A percentile compares a stretch with the other conserved stretches of the same genome.
phyloP scores from a whole-genome alignment of 2,113 vertebrate species.

The Pachyramphus minor region DNA sequence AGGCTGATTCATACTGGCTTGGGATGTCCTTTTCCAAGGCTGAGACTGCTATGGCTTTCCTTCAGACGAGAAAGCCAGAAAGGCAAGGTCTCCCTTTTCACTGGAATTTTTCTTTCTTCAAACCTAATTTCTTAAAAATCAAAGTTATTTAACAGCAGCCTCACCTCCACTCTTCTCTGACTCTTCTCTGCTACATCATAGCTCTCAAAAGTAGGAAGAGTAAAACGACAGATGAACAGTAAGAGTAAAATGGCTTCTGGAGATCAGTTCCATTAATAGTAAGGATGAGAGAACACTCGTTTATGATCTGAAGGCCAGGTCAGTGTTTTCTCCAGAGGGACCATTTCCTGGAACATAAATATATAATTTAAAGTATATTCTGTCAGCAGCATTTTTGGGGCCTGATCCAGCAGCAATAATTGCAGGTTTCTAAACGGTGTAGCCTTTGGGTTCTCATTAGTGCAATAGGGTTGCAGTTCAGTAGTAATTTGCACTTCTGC shows the following conservation, averaged over 20 bases:
- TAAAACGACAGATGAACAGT: neutral
- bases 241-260: neutral
- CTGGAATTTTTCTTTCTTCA: neutral
- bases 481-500: neutral
- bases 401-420: constrained; percentile 28
- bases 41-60: neutral
- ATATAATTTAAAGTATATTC: neutral
- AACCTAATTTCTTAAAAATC: neutral
- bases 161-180: neutral
- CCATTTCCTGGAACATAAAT: constrained; percentile 27
- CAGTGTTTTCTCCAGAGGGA: neutral
- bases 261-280: neutral
- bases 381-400: neutral
- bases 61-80: neutral
- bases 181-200: neutral
- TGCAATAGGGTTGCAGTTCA: neutral
- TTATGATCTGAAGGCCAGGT: neutral
- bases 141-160: neutral
- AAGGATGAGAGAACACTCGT: neutral
- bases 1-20: neutral
- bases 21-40: neutral
- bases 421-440: neutral
- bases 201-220: neutral
- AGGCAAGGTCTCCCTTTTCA: neutral
- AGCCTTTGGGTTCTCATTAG: constrained; percentile 38